Base-by-base conservation (phyloP, 2,888 invertebrate genomes). In the Drosophila testacea region DNA sequence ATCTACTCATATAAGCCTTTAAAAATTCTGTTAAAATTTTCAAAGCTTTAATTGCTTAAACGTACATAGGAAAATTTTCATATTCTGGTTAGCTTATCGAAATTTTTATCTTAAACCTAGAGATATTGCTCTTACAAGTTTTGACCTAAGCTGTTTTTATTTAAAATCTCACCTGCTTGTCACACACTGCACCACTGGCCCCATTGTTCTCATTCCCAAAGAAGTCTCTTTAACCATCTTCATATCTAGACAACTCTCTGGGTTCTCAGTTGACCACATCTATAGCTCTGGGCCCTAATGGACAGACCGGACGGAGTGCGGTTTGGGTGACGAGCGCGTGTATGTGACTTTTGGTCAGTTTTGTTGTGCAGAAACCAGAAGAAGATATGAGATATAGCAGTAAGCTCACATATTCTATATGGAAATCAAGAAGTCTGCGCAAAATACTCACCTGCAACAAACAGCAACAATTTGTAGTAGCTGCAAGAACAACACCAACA, bases 281-380 rank as follows among this genome's bases (percentile, higher is more conserved):
- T 32, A 32, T 32, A 10, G 28, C 34, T 30, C 13, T 55, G 39
- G 11, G 39, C 9, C 22, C 6, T n/a, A 7, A 6, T 54, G 64
- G 51, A 74, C 55, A 63, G 75, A 69, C 41, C 65, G 79, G 79
- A 77, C 79, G 47, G 75, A 56, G 51, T 57, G 62, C 32, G 51
- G 55, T 46, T 57, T 60, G 61, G 54, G 57, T 74, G 73, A 62
- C 54, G 42, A 62, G 73, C 27, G 39, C 54, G n/a, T 10, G 87
- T 89, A 90, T 90, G 90, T 90, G 90, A 90, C 90, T 89, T 90
- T 90, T 82, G 61, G 67, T 7, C 50, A 69, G 69, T 79, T 83
- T 78, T 77, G 59, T 55, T 62, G 55, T 34, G 42, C 50, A 81
- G 70, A 85, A 88, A 84, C 83, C 83, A 84, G 83, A 84, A 88